These are phyloP conservation scores for Anas georgica DNA, from an alignment of 2,797 vertebrate species.

Conservation along the genomic window DNA sequence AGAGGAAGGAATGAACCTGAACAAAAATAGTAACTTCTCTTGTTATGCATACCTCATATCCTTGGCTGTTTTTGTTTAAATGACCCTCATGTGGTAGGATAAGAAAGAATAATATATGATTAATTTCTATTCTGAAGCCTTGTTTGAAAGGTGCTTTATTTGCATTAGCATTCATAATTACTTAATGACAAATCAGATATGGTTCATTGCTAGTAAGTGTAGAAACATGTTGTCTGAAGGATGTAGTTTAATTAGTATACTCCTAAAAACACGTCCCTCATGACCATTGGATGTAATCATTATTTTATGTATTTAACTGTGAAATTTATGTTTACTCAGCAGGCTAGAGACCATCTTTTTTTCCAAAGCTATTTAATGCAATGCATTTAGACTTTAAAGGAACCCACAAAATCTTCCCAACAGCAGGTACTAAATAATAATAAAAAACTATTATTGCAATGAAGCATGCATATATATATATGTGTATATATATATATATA, in stretches of 20 bases:
- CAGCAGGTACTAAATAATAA: slow-evolving; percentile 61
- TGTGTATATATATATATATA: neutral
- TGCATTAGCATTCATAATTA: slow-evolving; percentile 98
- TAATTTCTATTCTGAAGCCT: slow-evolving; percentile 82
- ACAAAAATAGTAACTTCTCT: slow-evolving; percentile 12
- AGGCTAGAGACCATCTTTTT: slow-evolving; percentile 49
- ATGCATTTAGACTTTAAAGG: slow-evolving; percentile 60
- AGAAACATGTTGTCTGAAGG: slow-evolving; percentile 90
- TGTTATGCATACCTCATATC: neutral
- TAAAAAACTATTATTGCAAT: slow-evolving; percentile 32
- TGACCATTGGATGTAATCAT: slow-evolving; percentile 84
- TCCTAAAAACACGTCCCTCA: slow-evolving; percentile 88
- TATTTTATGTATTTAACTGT: slow-evolving; percentile 90
- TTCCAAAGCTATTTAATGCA: slow-evolving; percentile 61
- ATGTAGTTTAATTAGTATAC: slow-evolving; percentile 92
- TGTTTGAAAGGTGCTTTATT: slow-evolving; percentile 93
- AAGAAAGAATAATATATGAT: slow-evolving; percentile 80
- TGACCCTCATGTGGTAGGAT: slow-evolving; percentile 78
- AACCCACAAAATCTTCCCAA: slow-evolving; percentile 54
- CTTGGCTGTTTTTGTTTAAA: slow-evolving; percentile 72
- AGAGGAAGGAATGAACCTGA: slow-evolving; percentile 9
- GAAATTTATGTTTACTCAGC: slow-evolving; percentile 84
- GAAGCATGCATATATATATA: neutral
- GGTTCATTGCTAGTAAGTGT: slow-evolving; percentile 91
- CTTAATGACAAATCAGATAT: slow-evolving; percentile 98